A percentile compares a stretch with the other conserved stretches of the same genome.
Evolutionary conservation across 1,140 invertebrate species (phyloP).

Genomic region (Brachionus rubens): DNA sequence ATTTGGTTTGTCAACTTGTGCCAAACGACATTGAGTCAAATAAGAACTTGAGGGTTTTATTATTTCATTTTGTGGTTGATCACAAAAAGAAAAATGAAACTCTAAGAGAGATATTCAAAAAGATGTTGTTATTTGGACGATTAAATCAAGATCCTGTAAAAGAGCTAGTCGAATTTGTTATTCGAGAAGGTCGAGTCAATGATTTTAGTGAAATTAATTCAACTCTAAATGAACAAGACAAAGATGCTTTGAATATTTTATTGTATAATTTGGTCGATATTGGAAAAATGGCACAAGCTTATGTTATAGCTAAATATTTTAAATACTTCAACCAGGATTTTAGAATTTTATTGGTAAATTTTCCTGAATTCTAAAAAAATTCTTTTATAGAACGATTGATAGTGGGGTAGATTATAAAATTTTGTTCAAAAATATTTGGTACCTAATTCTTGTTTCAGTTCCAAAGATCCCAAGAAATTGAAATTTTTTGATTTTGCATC

Average conservation of each 20-base stretch:
- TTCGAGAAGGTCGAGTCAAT: constrained; percentile 33
- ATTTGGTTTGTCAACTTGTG: constrained; percentile 21
- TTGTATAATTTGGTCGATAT: constrained; percentile 42
- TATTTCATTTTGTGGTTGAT: constrained; percentile 37
- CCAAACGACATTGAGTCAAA: constrained; percentile 27
- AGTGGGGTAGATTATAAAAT: no score
- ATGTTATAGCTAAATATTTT: constrained; percentile 44
- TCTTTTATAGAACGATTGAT: no score
- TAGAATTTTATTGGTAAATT: constrained; percentile 34
- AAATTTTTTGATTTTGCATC: no score
- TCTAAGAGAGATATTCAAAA: constrained; percentile 17
- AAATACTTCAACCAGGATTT: constrained; percentile 44
- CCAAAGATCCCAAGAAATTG: no score
- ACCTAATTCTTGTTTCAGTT: no score
- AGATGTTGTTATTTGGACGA: constrained; percentile 32
- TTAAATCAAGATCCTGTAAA: constrained; percentile 31
- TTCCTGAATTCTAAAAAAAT: not conserved
- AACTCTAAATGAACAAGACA: constrained; percentile 36
- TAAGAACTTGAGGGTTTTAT: not conserved
- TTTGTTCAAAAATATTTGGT: no score
- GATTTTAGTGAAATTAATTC: not conserved
- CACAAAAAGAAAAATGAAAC: constrained; percentile 44
- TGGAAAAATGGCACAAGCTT: constrained; percentile 29
- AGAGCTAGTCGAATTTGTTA: constrained; percentile 22
- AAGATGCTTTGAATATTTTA: constrained; percentile 38